These are phyloP conservation scores for Branchellion lobata DNA, from an alignment of 2,888 invertebrate species.

Conservation along the genomic window DNA sequence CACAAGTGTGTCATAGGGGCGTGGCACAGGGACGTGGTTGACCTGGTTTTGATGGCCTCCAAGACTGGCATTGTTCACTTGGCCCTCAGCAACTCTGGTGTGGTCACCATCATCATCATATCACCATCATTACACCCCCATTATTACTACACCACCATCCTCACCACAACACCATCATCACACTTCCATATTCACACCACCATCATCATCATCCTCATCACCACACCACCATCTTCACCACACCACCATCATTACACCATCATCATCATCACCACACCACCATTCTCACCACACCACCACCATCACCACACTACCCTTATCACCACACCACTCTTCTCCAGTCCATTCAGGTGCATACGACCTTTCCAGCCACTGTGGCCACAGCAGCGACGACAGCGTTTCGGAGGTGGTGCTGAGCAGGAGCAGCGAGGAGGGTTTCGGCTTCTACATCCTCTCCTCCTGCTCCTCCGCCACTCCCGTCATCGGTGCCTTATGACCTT, in stretches of 20 bases:
- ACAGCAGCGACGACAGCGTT: neutral
- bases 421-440: slow-evolving; percentile 92
- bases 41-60: slow-evolving; percentile 24
- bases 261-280: too few relatives aligned
- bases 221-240: too few relatives aligned
- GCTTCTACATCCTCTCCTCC: slow-evolving; percentile 91
- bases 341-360: too few relatives aligned
- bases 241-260: too few relatives aligned
- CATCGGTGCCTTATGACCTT: slow-evolving; percentile 56
- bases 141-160: neutral
- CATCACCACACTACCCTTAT: neutral
- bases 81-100: slow-evolving; percentile 9
- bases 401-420: slow-evolving; percentile 83
- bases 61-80: slow-evolving; percentile 17
- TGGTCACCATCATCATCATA: too few relatives aligned
- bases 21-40: slow-evolving; percentile 39
- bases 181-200: neutral
- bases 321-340: too few relatives aligned
- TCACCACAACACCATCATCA: neutral
- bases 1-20: slow-evolving; percentile 30
- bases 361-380: too few relatives aligned
- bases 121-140: neutral
- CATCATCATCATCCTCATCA: slow-evolving; percentile 18
- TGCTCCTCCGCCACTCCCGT: slow-evolving; percentile 60
- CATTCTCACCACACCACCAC: too few relatives aligned